These are phyloP conservation scores for Nylanderia fulva DNA, from an alignment of 1,140 invertebrate genomes.

Conservation along the genomic window DNA sequence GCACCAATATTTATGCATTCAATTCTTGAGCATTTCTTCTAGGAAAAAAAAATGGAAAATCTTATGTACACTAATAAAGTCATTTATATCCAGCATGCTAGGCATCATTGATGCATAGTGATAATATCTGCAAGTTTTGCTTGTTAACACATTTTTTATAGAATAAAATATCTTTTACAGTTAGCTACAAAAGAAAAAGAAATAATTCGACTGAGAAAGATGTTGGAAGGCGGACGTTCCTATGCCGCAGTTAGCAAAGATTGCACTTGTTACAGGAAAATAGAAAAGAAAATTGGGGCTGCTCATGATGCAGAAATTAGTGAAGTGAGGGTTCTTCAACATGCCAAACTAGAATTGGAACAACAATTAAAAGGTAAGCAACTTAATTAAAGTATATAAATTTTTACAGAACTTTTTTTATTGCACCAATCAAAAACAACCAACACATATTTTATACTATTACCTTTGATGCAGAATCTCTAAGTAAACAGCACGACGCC, in stretches of 20 bases:
- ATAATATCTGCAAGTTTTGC: constrained; percentile 1
- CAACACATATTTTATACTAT: not conserved
- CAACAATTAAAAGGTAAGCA: constrained; percentile 86
- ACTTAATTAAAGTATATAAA: not conserved
- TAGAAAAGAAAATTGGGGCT: constrained; percentile 79
- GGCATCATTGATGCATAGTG: not conserved
- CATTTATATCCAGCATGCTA: constrained; percentile 18
- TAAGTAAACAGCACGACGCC: constrained; percentile 91
- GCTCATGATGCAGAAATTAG: constrained; percentile 75
- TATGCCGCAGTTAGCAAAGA: constrained; percentile 86
- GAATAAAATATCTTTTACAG: constrained; percentile 68
- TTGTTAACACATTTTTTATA: not conserved
- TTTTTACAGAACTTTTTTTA: not conserved
- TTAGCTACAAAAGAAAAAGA: constrained; percentile 87
- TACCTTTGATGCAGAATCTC: constrained; percentile 82
- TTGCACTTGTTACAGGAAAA: constrained; percentile 86
- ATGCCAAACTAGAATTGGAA: constrained; percentile 87
- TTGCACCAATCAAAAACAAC: not conserved
- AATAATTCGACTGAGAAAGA: constrained; percentile 87
- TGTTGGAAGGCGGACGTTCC: constrained; percentile 89
- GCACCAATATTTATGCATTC: constrained; percentile 40
- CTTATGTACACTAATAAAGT: not conserved
- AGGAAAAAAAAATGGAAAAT: constrained; percentile 1
- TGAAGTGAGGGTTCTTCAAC: constrained; percentile 86
- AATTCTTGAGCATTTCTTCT: constrained; percentile 17